These are phyloP conservation scores for Fulica atra DNA, from an alignment of 2,113 vertebrate species.

Conservation along the genomic window DNA sequence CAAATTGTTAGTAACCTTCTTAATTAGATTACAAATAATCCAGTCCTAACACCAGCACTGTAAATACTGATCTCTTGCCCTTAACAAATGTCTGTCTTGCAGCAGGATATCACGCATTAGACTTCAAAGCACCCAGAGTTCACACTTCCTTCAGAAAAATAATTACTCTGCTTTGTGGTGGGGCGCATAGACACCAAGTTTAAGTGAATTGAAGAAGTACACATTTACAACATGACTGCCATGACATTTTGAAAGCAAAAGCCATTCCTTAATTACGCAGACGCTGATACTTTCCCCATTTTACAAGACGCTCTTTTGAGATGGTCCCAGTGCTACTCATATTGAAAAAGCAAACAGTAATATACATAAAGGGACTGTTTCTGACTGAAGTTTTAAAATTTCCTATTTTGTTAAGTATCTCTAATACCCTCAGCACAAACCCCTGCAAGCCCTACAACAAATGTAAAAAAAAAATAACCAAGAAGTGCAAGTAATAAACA, in stretches of 20 bases:
- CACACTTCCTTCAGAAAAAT: neutral
- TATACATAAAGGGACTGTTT: neutral
- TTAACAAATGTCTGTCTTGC: neutral
- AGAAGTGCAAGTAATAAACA: neutral
- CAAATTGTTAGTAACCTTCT: constrained; percentile 34
- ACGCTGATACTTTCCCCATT: constrained; percentile 62
- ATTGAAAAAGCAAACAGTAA: neutral
- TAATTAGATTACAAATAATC: constrained; percentile 64
- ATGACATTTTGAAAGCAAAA: constrained; percentile 74
- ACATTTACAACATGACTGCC: constrained; percentile 67
- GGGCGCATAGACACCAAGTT: neutral
- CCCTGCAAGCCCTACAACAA: neutral
- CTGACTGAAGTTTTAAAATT: neutral
- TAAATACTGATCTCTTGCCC: neutral
- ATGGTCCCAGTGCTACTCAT: constrained; percentile 17
- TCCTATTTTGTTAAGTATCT: neutral
- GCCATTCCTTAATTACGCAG: constrained; percentile 69
- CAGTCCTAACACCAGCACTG: constrained; percentile 1
- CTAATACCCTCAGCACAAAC: neutral
- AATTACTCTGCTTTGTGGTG: neutral
- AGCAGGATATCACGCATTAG: neutral
- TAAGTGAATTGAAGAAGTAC: constrained; percentile 20
- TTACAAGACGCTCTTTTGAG: constrained; percentile 44
- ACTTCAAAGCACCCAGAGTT: neutral
- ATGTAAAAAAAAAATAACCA: neutral